phyloP scores from a whole-genome alignment of 2,113 vertebrate genomes.

The Odobenus rosmarus region DNA sequence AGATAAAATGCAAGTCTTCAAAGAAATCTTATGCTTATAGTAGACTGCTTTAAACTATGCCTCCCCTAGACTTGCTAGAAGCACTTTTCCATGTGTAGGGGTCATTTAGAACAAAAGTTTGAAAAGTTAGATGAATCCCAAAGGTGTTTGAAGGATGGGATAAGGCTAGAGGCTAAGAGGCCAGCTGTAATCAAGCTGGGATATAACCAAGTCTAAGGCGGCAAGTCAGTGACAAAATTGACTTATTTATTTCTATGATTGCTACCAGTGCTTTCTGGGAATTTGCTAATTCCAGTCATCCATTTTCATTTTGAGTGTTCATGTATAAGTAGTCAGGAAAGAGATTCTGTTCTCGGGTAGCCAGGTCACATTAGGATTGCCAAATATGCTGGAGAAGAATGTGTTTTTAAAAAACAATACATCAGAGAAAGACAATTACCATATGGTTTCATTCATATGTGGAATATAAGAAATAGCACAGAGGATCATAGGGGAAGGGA shows the following conservation, averaged over 20 bases:
- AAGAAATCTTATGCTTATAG: neutral
- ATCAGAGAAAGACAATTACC: neutral
- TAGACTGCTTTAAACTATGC: neutral
- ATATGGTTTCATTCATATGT: neutral
- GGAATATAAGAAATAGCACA: neutral
- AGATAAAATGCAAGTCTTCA: neutral
- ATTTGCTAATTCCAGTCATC: neutral
- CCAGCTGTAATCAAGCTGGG: neutral
- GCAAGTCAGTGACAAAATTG: neutral
- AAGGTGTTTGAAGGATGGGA: neutral
- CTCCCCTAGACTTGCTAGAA: neutral
- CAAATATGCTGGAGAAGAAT: neutral
- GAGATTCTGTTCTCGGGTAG: neutral
- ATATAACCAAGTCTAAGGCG: neutral
- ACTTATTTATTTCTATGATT: neutral
- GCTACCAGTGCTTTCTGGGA: neutral
- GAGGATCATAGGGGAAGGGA: neutral
- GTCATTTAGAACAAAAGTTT: slow-evolving; percentile 10
- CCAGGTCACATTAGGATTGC: neutral
- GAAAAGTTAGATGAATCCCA: neutral
- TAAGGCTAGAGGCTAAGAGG: neutral
- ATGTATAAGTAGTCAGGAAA: neutral
- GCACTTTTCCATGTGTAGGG: neutral
- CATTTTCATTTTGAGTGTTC: slow-evolving; percentile 6
- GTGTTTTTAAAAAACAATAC: neutral